Conservation (phyloP, 2,888 invertebrate species). For the Drosophila prostipennis region DNA sequence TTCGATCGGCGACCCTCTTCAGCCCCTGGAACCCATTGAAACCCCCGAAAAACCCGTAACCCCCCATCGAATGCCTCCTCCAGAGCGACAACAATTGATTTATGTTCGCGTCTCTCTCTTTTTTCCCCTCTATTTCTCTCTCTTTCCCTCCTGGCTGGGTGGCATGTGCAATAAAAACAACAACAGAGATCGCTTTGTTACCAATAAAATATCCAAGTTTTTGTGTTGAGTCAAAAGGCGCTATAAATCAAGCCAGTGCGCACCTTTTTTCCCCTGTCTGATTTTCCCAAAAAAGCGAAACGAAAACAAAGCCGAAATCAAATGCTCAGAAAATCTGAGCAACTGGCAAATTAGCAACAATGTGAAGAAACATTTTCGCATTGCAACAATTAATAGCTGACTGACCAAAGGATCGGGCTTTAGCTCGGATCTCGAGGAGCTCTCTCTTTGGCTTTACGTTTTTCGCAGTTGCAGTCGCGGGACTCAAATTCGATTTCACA, state of each 20-base stretch:
- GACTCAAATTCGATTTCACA: constrained; percentile 77
- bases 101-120: constrained; percentile 56
- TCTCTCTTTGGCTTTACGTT: constrained; percentile 6
- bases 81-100: constrained; percentile 72
- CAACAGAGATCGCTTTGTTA: constrained; percentile 53
- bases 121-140: constrained; percentile 15
- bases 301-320: constrained; percentile 21
- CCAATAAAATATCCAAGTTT: constrained; percentile 72
- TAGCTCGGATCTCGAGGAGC: constrained; percentile 3
- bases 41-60: background rate
- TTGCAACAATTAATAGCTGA: constrained; percentile 72
- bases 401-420: constrained; percentile 45
- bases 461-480: constrained; percentile 18
- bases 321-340: constrained; percentile 32
- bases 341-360: constrained; percentile 71
- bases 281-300: constrained; percentile 12
- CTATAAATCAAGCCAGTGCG: constrained; percentile 72
- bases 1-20: constrained; percentile 46
- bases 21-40: background rate
- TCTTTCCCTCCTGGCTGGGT: constrained; percentile 63
- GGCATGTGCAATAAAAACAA: constrained; percentile 67
- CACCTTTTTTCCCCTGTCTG: constrained; percentile 55
- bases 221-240: constrained; percentile 77
- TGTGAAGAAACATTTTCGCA: constrained; percentile 68
- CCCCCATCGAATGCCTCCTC: constrained; percentile 20